Base-by-base conservation (phyloP, 30 jellyfish, hydroid and myxozoan species). In the Sanderia malayensis region DNA sequence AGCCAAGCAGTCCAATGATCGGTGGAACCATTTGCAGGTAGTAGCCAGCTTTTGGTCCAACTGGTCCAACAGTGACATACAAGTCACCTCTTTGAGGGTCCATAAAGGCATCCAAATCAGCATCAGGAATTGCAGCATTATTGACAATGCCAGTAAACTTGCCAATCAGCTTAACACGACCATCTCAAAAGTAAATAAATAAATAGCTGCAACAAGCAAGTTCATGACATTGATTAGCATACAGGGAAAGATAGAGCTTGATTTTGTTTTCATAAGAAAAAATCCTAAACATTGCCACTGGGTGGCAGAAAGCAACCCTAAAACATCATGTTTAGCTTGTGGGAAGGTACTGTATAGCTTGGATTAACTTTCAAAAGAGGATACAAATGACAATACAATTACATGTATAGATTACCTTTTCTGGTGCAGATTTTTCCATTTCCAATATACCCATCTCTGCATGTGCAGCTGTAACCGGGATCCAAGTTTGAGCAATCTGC, bases 1-100 rank as follows among this genome's bases (percentile, higher is more conserved):
- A 82, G 18, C 94, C 86, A 21, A 82, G 69, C 44, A 82, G 13
- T 0, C 84, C 86, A 45, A 84, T 47, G 20, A 71, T 10, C 4
- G 86, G 70, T 46, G 94, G 82, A 6, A 65, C 57, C 82, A 82
- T 67, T 34, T 82, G 85, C n/a, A 82, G 71, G 2, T 83, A 82
- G 62, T 70, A 71, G 0, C 94, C 94, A 19, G 68, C 6, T 25
- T 27, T 47, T 21, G 71, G 47, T 29, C 69, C 31, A 28, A 70
- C 61, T 15, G 86, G 53, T 33, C 55, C 74, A 46, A 82, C 66
- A 8, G 86, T 31, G 23, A 82, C 76, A 32, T 67, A 72, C 61
- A 71, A n/a, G 31, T 62, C 82, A 20, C 86, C 86, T 13, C 60
- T 68, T 27, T 46, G 46, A 13, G 29, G 28, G 4, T 74, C 37